Conservation (phyloP, 2,888 invertebrate genomes). For the Leucoma salicis region DNA sequence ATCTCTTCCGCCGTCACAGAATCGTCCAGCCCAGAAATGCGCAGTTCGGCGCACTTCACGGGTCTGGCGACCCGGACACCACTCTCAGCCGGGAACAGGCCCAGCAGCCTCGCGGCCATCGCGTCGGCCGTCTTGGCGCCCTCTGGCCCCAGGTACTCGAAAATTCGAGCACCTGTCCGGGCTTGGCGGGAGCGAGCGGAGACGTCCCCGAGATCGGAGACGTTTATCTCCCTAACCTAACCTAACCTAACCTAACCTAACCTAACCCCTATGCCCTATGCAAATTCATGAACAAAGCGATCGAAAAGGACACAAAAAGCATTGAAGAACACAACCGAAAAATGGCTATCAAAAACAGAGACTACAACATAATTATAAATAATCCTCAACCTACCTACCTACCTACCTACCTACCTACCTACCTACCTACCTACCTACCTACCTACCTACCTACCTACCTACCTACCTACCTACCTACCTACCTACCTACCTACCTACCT, state of each 20-base stretch:
- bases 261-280: constrained; percentile 2
- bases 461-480: too few species aligned
- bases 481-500: too few species aligned
- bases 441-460: too few species aligned
- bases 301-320: not conserved
- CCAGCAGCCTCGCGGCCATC: too few species aligned
- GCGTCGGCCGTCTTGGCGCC: not conserved
- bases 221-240: constrained; percentile 10
- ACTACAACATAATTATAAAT: not conserved
- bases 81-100: too few species aligned
- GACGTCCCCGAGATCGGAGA: constrained; percentile 6
- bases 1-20: too few species aligned
- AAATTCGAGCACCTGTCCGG: constrained; percentile 5
- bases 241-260: constrained; percentile 13
- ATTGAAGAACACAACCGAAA: not conserved
- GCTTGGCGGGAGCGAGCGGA: constrained; percentile 7
- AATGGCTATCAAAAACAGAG: not conserved
- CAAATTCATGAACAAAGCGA: not conserved
- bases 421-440: too few species aligned
- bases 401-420: too few species aligned
- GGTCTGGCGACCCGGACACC: too few species aligned
- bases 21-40: too few species aligned
- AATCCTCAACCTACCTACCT: not conserved
- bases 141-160: constrained; percentile 1
- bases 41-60: too few species aligned